phyloP scores from a whole-genome alignment of 2,797 vertebrate species.

The Pseudocheirus occidentalis region DNA sequence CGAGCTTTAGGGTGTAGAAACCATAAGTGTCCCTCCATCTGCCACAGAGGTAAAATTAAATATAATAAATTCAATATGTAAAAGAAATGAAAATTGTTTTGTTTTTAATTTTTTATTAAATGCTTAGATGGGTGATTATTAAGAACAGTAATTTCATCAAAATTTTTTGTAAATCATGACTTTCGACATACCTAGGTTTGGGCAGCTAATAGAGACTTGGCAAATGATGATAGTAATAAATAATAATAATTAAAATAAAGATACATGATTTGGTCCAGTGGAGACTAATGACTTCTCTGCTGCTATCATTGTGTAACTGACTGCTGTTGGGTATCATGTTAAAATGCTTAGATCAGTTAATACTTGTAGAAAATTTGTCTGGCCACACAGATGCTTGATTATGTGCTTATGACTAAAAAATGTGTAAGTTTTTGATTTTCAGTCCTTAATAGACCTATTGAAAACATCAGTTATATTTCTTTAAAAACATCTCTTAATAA shows the following conservation, averaged over 20 bases:
- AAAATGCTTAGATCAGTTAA: neutral
- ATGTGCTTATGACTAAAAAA: neutral
- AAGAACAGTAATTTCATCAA: neutral
- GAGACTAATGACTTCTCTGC: neutral
- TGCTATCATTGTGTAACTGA: neutral
- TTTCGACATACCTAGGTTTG: neutral
- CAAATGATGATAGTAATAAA: neutral
- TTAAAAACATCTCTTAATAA: neutral
- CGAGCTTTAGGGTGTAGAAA: slow-evolving; percentile 94
- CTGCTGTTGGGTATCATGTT: neutral
- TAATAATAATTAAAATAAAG: neutral
- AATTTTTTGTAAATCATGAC: neutral
- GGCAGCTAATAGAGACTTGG: neutral
- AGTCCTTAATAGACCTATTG: neutral
- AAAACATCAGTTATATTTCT: neutral
- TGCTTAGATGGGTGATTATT: neutral
- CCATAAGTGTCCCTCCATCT: slow-evolving; percentile 96
- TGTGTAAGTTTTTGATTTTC: neutral
- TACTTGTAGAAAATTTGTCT: neutral
- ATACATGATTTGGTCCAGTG: neutral
- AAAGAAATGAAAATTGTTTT: neutral
- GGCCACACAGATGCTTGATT: neutral
- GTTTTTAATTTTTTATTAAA: neutral
- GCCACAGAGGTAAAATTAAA: slow-evolving; percentile 93
- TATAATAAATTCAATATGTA: neutral